These are phyloP conservation scores for Brienomyrus brachyistius DNA, from an alignment of 2,113 vertebrate genomes.

Conservation along the genomic window DNA sequence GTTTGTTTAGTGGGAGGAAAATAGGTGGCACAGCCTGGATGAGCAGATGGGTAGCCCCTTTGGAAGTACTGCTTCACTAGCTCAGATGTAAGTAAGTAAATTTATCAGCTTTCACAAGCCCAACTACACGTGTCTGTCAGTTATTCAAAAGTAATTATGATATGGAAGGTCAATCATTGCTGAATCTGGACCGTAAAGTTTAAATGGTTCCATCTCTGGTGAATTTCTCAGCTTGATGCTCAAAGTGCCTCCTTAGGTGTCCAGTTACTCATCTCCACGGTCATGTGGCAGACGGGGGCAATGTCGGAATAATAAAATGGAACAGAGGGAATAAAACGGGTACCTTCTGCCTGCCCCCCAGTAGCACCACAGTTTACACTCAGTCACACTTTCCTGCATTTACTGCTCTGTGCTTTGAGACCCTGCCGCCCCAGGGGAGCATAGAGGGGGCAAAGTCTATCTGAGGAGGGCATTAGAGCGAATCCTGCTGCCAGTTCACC, in stretches of 20 bases:
- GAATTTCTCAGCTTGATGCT: neutral
- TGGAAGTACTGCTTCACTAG: neutral
- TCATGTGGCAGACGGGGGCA: slow-evolving; percentile 48
- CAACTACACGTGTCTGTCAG: neutral
- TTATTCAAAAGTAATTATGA: neutral
- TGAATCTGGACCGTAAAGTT: neutral
- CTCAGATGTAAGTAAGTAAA: neutral
- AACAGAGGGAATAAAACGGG: neutral
- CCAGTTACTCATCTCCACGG: slow-evolving; percentile 55
- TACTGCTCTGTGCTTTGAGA: slow-evolving; percentile 4
- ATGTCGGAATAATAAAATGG: slow-evolving; percentile 32
- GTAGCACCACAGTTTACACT: neutral
- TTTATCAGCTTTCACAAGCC: neutral
- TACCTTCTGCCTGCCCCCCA: neutral
- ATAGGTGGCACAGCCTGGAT: neutral
- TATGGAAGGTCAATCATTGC: neutral
- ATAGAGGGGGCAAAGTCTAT: slow-evolving; percentile 61
- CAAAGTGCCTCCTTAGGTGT: neutral
- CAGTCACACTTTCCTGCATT: slow-evolving; percentile 14
- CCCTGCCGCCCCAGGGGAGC: neutral
- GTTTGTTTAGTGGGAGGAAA: neutral
- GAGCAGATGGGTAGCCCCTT: neutral
- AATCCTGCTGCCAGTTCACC: neutral
- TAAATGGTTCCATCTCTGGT: neutral
- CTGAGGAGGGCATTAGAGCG: slow-evolving; percentile 14